Percentiles rank a stretch among this genome's conserved stretches.
Conservation (phyloP, 2,888 invertebrate genomes). For the Himalopsyche kuldschensis region DNA sequence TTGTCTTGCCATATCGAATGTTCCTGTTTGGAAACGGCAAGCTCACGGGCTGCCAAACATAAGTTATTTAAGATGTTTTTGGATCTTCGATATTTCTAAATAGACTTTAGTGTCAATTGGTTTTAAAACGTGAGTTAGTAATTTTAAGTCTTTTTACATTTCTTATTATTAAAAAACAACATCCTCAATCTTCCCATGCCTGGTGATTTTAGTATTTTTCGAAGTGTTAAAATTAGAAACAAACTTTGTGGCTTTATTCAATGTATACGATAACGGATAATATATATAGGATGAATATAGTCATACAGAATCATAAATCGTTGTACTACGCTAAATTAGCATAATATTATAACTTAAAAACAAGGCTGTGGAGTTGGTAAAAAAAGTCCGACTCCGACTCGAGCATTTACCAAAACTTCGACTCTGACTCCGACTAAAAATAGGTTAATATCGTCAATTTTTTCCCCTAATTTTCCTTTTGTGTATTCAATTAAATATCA, state of each 20-base stretch:
- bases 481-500: too few relatives aligned
- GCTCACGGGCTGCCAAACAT: constrained; percentile 21
- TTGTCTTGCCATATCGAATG: constrained; percentile 29
- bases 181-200: not conserved
- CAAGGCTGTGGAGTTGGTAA: too few relatives aligned
- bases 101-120: constrained; percentile 29
- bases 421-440: too few relatives aligned
- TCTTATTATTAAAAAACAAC: not conserved
- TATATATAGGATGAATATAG: not conserved
- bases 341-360: not conserved
- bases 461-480: too few relatives aligned
- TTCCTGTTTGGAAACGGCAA: constrained; percentile 32
- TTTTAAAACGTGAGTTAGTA: not conserved
- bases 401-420: too few relatives aligned
- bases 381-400: too few relatives aligned
- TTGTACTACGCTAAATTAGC: not conserved
- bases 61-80: constrained; percentile 9
- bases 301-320: not conserved
- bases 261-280: constrained; percentile 17
- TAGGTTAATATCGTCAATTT: too few relatives aligned
- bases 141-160: not conserved
- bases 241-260: constrained; percentile 10
- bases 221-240: not conserved
- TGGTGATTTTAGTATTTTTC: not conserved
- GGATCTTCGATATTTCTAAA: constrained; percentile 14